Evolutionary conservation across 2,888 invertebrate species (phyloP), one percentile per base, ranked within the genome.

Genomic region (Polylopha cassiicola): DNA sequence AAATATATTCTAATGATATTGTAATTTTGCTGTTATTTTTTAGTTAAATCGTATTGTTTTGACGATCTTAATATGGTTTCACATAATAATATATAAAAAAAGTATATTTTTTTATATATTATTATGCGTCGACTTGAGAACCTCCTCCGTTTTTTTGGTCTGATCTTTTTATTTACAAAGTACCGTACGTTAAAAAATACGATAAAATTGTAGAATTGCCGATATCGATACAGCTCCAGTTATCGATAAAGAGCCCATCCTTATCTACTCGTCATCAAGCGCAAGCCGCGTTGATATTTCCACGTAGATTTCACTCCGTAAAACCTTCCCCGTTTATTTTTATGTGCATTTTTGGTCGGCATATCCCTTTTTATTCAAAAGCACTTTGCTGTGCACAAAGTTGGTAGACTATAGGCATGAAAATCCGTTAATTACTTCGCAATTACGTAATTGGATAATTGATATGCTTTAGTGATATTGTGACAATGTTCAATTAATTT

Each of bases 271-370:
- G 77, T 82, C 82, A 82, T 82, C 82, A 79, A 71, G 76, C 66
- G 70, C 69, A 71, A 71, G 74, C 70, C 67, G 68, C 75, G 76
- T 74, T 80, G 84, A 82, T 82, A 81, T 84, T 81, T 82, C 76
- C 79, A 81, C 81, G 81, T 81, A 80, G 81, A 82, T 82, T 84
- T 82, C 72, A 78, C 79, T 80, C 71, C 71, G 79, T 81, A 77
- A 81, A 81, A 79, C 78, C 80, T 77, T 77, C 70, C 61, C 69
- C 65, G 68, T 76, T 80, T 80, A 77, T 81, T 81, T 81, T 77
- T 76, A 73, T 79, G 71, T 72, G 76, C 68, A 71, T 73, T 80
- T 78, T 77, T 65, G 73, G 74, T 73, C 66, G 63, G 65, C 68
- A 65, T 70, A 72, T 76, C 72, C 71, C 67, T 73, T 77, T 72